Conservation (phyloP, 2,888 invertebrate species). For the Plagodis pulveraria region DNA sequence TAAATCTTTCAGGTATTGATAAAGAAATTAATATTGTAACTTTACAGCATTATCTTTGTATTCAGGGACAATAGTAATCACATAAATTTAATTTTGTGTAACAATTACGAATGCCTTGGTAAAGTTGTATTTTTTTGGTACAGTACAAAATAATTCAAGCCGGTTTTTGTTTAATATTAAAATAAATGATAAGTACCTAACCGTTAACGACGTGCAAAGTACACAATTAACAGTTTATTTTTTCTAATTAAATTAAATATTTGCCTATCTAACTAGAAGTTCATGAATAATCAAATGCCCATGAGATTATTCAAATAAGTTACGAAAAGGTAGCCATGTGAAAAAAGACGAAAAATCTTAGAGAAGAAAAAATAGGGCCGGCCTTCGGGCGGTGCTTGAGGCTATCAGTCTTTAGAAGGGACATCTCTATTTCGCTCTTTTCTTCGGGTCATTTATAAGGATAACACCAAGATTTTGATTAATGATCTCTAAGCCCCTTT, state of each 20-base stretch:
- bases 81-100: neutral
- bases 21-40: neutral
- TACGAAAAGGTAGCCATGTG: slow-evolving; percentile 24
- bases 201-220: neutral
- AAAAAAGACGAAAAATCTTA: slow-evolving; percentile 28
- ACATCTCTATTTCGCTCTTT: slow-evolving; percentile 72
- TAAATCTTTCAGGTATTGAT: slow-evolving; percentile 6
- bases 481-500: slow-evolving; percentile 62
- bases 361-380: slow-evolving; percentile 48
- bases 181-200: slow-evolving; percentile 3
- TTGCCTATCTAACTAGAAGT: slow-evolving; percentile 15
- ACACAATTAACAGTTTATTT: slow-evolving; percentile 10
- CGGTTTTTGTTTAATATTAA: neutral
- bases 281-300: slow-evolving; percentile 27
- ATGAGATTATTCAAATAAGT: slow-evolving; percentile 30
- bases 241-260: slow-evolving; percentile 21
- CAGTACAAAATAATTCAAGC: no score
- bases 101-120: neutral
- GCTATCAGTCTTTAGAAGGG: slow-evolving; percentile 40
- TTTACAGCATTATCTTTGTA: neutral
- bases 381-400: slow-evolving; percentile 63
- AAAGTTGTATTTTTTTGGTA: no score
- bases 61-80: neutral
- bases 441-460: slow-evolving; percentile 64
- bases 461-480: slow-evolving; percentile 72